Evolutionary conservation across 1,140 invertebrate species (phyloP).

Genomic region (Drosophila ficusphila): DNA sequence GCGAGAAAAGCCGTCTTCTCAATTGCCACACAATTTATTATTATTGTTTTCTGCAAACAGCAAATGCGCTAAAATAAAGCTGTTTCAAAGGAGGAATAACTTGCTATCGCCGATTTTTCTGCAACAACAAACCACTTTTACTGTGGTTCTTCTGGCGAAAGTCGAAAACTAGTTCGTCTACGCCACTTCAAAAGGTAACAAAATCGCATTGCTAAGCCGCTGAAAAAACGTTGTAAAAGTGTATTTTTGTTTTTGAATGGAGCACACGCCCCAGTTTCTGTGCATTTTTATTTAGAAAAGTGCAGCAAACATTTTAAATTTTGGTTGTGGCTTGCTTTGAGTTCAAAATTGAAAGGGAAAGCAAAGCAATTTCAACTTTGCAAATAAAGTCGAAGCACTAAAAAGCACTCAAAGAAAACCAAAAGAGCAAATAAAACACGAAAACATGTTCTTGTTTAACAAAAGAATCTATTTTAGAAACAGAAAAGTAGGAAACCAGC

Average conservation of each 20-base stretch:
- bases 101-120: neutral
- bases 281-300: constrained; percentile 7
- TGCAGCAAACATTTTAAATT: neutral
- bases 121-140: neutral
- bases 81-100: neutral
- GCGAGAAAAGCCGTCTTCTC: constrained; percentile 30
- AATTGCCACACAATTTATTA: constrained; percentile 77
- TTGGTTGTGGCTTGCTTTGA: neutral
- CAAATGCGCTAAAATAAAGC: constrained; percentile 70
- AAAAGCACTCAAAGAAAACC: neutral
- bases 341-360: neutral
- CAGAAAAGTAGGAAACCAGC: too few relatives aligned
- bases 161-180: constrained; percentile 1
- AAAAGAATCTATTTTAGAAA: neutral
- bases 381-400: neutral
- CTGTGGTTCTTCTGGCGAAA: neutral
- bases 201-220: neutral
- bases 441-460: too few relatives aligned
- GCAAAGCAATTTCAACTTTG: neutral
- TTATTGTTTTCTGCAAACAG: constrained; percentile 74
- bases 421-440: neutral
- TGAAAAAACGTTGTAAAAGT: neutral
- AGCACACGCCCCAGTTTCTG: neutral
- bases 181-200: neutral
- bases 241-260: neutral